Conservation (phyloP, 53 echinoderm and acorn worm species). For the Holothuria leucospilota region DNA sequence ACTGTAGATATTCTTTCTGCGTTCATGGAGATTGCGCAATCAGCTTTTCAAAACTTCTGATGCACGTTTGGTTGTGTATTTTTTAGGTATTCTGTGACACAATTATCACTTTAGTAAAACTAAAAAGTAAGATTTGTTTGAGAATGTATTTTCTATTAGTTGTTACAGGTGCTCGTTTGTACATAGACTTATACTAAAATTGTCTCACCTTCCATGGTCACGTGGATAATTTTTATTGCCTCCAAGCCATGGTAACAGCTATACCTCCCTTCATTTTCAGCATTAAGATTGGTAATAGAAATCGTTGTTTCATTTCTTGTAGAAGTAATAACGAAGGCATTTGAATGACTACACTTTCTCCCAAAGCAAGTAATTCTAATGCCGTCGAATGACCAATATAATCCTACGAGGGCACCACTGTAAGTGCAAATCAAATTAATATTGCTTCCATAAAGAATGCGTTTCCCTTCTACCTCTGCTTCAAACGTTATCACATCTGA, state of each 20-base stretch:
- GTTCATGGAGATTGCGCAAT: too few relatives aligned
- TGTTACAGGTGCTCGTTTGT: too few relatives aligned
- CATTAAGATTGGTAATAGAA: background rate
- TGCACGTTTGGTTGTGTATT: too few relatives aligned
- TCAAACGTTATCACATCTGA: background rate
- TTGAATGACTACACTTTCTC: background rate
- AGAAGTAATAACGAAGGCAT: background rate
- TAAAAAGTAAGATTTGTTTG: too few relatives aligned
- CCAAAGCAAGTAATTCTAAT: background rate
- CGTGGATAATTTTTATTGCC: background rate
- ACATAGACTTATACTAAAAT: background rate
- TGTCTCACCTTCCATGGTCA: background rate
- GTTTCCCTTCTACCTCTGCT: background rate
- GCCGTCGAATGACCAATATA: background rate
- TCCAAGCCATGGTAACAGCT: conserved; percentile 10
- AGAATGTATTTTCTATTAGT: too few relatives aligned
- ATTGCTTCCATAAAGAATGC: too few relatives aligned
- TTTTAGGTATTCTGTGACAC: too few relatives aligned
- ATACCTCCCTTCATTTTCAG: background rate
- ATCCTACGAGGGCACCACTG: too few relatives aligned
- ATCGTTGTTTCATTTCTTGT: background rate
- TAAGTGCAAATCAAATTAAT: background rate
- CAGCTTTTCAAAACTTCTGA: too few relatives aligned
- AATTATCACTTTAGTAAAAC: too few relatives aligned
- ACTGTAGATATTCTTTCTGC: too few relatives aligned